Base-by-base conservation (phyloP, 2,797 vertebrate genomes). In the Adelosebastes latens region DNA sequence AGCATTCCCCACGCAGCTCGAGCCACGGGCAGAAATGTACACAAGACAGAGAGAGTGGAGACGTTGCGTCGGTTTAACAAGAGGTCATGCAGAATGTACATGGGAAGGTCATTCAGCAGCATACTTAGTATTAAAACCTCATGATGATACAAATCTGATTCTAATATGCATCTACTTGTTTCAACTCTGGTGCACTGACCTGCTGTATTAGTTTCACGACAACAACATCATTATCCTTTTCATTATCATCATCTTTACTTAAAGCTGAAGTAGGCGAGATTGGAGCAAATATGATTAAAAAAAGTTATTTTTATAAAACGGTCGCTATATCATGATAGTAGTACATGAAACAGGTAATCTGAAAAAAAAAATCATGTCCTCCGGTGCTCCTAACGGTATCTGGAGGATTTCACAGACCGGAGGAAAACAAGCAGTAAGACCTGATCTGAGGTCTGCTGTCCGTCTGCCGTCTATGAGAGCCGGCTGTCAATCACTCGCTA, bases 1-100 rank as follows among this genome's bases (percentile, higher is more conserved):
- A 85, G 62, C 75, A 83, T 88, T 84, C 32, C 0, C 25, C 4
- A 0, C 39, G 70, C 46, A 52, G 62, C 72, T 66, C 16, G 7
- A 55, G 74, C 67, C 68, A 62, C 59, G 31, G 71, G 78, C 72
- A 22, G 52, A 25, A 60, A 20, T 31, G 32, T 46, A 52, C 49
- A 36, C 22, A 56, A 14, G 66, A 3, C 11, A 20, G 42, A 74
- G 7, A 53, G 11, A 53, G 65, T 22, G 60, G 27, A 55, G 24
- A 49, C 1, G 10, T 56, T 52, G 49, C 29, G 2, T 53, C 25
- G 31, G 69, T 68, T 67, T 24, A 59, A 56, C 56, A 66, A 31
- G 25, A 32, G 31, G 56, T 80, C 20, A 52, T 2, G 39, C 10
- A 32, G 31, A 14, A 27, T 18, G 6, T 16, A 64, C 42, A 72